These are phyloP conservation scores for Oophaga sylvatica DNA, from an alignment of 2,797 vertebrate species.

Conservation along the genomic window DNA sequence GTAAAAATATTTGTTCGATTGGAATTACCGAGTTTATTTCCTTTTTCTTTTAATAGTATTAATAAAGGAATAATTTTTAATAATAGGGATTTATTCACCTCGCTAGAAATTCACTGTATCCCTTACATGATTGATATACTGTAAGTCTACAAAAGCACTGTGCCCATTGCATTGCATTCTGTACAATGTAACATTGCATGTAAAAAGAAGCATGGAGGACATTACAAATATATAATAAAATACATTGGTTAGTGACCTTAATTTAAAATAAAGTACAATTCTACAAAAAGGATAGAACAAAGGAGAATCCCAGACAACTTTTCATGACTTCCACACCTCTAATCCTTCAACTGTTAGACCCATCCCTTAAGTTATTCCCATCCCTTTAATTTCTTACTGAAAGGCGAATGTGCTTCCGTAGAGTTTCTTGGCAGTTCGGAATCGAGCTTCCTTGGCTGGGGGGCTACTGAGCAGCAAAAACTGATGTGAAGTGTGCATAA, in stretches of 20 bases:
- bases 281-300: neutral
- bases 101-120: too few relatives aligned
- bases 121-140: too few relatives aligned
- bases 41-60: too few relatives aligned
- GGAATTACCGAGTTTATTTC: too few relatives aligned
- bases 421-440: slow-evolving; percentile 98
- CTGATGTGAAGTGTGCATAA: slow-evolving; percentile 99
- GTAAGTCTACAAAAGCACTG: neutral
- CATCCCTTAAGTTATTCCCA: neutral
- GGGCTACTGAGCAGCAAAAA: slow-evolving; percentile 99
- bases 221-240: neutral
- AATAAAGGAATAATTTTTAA: too few relatives aligned
- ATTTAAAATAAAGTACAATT: neutral
- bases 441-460: slow-evolving; percentile 96
- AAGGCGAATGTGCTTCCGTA: slow-evolving; percentile 99
- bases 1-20: too few relatives aligned
- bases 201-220: neutral
- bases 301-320: neutral
- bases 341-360: neutral
- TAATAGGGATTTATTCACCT: too few relatives aligned
- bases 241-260: neutral
- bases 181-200: neutral
- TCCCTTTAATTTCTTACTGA: slow-evolving; percentile 82
- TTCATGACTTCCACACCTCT: neutral
- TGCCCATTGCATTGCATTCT: neutral